phyloP scores from a whole-genome alignment of 1,140 invertebrate species.

The Hylaeus volcanicus region DNA sequence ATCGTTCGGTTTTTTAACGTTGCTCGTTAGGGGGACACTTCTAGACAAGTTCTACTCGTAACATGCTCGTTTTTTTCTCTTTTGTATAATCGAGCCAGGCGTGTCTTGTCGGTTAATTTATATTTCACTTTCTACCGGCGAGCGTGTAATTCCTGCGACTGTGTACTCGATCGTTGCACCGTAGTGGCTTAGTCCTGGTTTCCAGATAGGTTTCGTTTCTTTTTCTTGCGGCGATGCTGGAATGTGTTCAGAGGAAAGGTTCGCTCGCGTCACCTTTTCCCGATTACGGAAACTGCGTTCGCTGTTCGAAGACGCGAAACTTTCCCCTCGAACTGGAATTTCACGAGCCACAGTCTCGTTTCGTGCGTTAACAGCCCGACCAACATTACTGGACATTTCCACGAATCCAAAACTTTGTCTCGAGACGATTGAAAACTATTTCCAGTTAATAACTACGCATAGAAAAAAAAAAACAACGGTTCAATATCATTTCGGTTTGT shows the following conservation, averaged over 20 bases:
- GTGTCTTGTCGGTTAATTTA: constrained; percentile 50
- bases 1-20: neutral
- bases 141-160: constrained; percentile 25
- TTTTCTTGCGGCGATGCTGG: constrained; percentile 29
- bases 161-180: constrained; percentile 23
- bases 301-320: constrained; percentile 45
- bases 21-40: neutral
- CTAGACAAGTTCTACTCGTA: constrained; percentile 7
- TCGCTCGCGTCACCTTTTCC: constrained; percentile 49
- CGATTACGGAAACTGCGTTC: constrained; percentile 45
- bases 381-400: too few relatives aligned
- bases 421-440: too few relatives aligned
- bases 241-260: constrained; percentile 42
- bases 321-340: constrained; percentile 37
- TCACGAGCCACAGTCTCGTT: neutral
- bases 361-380: too few relatives aligned
- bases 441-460: too few relatives aligned
- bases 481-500: too few relatives aligned
- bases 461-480: too few relatives aligned
- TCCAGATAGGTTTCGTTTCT: constrained; percentile 29
- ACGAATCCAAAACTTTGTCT: too few relatives aligned
- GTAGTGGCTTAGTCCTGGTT: constrained; percentile 18
- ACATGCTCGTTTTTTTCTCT: neutral
- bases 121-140: constrained; percentile 65
- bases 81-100: constrained; percentile 33